phyloP scores from a whole-genome alignment of 2,888 invertebrate genomes.

The Griposia aprilina region DNA sequence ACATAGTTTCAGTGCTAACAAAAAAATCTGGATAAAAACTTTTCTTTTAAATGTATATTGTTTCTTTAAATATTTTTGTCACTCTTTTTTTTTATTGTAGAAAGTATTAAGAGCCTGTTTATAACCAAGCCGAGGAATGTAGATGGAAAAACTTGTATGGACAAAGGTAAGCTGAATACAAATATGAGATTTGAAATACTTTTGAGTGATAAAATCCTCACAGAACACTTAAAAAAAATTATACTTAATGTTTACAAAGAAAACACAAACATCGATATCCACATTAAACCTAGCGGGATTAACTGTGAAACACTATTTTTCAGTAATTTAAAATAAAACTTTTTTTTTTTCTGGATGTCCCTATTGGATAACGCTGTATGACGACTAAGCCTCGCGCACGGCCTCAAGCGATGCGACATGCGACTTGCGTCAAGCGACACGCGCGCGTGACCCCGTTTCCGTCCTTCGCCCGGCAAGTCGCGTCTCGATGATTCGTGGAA shows the following conservation, averaged over 20 bases:
- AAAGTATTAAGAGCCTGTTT: neutral
- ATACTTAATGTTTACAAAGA: neutral
- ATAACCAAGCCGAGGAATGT: neutral
- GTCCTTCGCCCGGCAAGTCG: too few species aligned
- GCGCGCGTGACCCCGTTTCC: too few species aligned
- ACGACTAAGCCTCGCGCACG: too few species aligned
- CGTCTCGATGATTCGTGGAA: too few species aligned
- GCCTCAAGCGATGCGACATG: too few species aligned
- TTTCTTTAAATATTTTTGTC: neutral
- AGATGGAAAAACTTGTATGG: neutral
- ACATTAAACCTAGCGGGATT: neutral
- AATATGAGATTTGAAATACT: neutral
- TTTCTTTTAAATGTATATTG: slow-evolving; percentile 3
- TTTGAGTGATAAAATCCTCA: neutral
- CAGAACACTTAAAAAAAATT: neutral
- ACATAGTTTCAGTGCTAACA: slow-evolving; percentile 10
- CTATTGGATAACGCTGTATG: too few species aligned
- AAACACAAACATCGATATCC: neutral
- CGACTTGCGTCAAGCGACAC: too few species aligned
- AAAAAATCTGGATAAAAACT: slow-evolving; percentile 4
- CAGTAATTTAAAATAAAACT: neutral
- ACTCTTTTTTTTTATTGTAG: neutral
- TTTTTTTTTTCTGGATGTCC: neutral
- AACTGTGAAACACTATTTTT: neutral
- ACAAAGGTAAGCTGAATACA: neutral